phyloP scores from a whole-genome alignment of 2,113 vertebrate species.

The Formicarius rufipectus region DNA sequence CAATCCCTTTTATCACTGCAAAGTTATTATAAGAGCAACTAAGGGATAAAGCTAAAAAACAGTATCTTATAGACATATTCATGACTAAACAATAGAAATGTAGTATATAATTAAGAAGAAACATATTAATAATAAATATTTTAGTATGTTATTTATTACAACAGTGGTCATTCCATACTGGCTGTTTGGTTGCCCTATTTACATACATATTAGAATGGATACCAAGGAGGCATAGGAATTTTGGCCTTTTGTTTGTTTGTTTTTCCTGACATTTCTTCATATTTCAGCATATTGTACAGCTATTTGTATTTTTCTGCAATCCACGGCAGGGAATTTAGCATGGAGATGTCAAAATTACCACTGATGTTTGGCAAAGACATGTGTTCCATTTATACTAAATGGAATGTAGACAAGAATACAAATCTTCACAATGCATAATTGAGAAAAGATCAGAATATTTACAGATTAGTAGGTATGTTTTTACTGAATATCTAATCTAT shows the following conservation, averaged over 20 bases:
- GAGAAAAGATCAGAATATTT: neutral
- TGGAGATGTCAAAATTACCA: neutral
- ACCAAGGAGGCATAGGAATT: neutral
- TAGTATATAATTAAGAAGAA: neutral
- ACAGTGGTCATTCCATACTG: neutral
- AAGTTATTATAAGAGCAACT: neutral
- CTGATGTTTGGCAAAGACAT: neutral
- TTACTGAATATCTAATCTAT: neutral
- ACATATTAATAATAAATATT: neutral
- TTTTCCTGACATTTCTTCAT: neutral
- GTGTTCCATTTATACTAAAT: neutral
- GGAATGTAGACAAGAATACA: neutral
- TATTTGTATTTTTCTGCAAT: neutral
- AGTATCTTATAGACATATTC: neutral
- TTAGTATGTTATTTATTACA: neutral
- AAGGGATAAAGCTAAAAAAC: neutral
- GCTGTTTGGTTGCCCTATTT: neutral
- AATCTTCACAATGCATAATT: neutral
- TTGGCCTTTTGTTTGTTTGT: neutral
- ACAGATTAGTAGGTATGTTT: neutral
- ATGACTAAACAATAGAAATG: neutral
- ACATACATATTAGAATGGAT: neutral
- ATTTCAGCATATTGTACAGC: neutral
- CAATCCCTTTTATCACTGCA: neutral
- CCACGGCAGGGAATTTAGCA: neutral